These are phyloP conservation scores for Oreochromis niloticus DNA, from an alignment of 2,113 vertebrate genomes.

Conservation along the genomic window DNA sequence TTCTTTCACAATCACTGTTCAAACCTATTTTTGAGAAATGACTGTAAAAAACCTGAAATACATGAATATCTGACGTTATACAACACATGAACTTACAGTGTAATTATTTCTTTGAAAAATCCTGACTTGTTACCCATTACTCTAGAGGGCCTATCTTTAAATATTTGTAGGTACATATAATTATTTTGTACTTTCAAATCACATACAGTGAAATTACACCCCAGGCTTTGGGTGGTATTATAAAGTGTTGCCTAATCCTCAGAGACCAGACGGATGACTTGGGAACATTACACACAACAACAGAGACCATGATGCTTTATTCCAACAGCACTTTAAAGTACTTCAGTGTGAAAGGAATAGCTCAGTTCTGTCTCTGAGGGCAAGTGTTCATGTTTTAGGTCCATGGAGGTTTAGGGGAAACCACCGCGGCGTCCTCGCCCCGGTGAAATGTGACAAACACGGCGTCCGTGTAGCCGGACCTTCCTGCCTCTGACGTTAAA, in stretches of 20 bases:
- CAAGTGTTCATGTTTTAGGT: not conserved
- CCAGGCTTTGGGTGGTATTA: not conserved
- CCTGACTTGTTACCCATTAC: not conserved
- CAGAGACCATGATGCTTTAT: not conserved
- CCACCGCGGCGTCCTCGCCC: not conserved
- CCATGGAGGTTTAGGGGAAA: not conserved
- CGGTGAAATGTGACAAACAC: slow-evolving; percentile 27
- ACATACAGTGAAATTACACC: not conserved
- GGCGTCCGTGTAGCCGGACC: slow-evolving; percentile 19
- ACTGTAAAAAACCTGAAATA: not conserved
- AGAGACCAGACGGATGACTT: not conserved
- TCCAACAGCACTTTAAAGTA: not conserved
- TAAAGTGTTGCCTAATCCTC: not conserved
- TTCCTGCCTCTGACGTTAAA: slow-evolving; percentile 25
- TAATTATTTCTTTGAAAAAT: not conserved
- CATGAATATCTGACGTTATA: not conserved
- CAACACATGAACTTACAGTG: not conserved
- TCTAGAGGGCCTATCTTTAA: not conserved
- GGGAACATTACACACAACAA: not conserved
- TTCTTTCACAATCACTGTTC: not conserved
- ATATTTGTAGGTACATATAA: not conserved
- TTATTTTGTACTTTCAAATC: not conserved
- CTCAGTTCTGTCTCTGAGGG: not conserved
- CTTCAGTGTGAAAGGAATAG: not conserved
- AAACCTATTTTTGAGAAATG: not conserved